phyloP scores from a whole-genome alignment of 2,797 vertebrate genomes.

The Tragopan temminckii region DNA sequence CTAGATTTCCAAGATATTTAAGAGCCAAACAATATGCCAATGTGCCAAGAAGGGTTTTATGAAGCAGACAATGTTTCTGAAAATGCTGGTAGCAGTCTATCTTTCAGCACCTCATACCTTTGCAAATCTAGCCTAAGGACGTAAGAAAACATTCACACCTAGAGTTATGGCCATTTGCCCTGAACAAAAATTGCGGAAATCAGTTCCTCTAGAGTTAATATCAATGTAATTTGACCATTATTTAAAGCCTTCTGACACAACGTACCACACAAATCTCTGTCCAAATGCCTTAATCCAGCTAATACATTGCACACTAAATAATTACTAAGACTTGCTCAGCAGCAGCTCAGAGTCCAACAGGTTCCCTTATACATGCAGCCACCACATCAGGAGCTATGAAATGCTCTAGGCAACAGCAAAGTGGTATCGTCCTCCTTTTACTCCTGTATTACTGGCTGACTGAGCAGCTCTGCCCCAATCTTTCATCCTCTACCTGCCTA shows the following conservation, averaged over 20 bases:
- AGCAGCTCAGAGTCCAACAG: neutral
- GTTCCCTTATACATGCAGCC: neutral
- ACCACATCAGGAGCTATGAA: neutral
- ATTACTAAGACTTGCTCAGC: neutral
- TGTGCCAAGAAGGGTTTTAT: neutral
- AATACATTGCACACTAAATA: neutral
- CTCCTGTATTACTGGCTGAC: neutral
- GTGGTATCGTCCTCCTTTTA: neutral
- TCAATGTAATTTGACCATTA: neutral
- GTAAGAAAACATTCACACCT: neutral
- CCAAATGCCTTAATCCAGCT: neutral
- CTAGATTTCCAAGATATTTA: neutral
- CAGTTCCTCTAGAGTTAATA: neutral
- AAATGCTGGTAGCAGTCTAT: neutral
- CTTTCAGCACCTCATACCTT: slow-evolving; percentile 23
- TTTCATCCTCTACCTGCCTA: neutral
- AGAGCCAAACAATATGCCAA: neutral
- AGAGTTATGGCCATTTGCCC: neutral
- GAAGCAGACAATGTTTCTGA: slow-evolving; percentile 5
- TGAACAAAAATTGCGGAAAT: slow-evolving; percentile 21
- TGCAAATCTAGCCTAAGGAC: neutral
- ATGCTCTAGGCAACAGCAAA: neutral
- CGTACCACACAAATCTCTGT: neutral
- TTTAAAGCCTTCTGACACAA: slow-evolving; percentile 12
- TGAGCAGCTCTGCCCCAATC: neutral